Conservation (phyloP, 2,888 invertebrate genomes). For the Meliscaeva auricollis region DNA sequence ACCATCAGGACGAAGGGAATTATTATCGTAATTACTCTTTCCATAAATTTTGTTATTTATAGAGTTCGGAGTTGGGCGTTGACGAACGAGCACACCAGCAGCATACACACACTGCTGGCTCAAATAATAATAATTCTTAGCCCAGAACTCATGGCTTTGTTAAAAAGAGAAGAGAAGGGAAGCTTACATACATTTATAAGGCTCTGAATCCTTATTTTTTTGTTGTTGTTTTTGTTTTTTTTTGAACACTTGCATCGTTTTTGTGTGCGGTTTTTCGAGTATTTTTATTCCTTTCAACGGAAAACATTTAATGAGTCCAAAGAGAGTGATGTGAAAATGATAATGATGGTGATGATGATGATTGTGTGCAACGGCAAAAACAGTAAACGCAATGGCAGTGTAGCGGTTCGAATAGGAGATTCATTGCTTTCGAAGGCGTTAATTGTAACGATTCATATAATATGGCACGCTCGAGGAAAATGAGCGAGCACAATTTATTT, state of each 20-base stretch:
- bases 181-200: not conserved
- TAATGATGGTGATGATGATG: slow-evolving; percentile 54
- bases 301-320: slow-evolving; percentile 74
- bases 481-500: slow-evolving; percentile 57
- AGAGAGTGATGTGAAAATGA: slow-evolving; percentile 67
- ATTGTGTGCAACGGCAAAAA: slow-evolving; percentile 28
- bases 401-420: slow-evolving; percentile 53
- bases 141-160: slow-evolving; percentile 23
- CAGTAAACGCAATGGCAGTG: not conserved
- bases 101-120: slow-evolving; percentile 12
- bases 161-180: not conserved
- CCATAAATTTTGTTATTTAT: slow-evolving; percentile 74
- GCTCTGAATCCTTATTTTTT: slow-evolving; percentile 43
- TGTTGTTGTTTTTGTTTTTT: not conserved
- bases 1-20: slow-evolving; percentile 64
- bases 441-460: slow-evolving; percentile 73
- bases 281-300: slow-evolving; percentile 66
- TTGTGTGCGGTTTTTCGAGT: slow-evolving; percentile 59
- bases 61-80: slow-evolving; percentile 32
- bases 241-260: slow-evolving; percentile 52
- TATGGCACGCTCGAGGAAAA: slow-evolving; percentile 47
- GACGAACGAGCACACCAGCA: slow-evolving; percentile 8
- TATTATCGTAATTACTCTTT: slow-evolving; percentile 73
- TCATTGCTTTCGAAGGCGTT: slow-evolving; percentile 73
- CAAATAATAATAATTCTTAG: slow-evolving; percentile 45